Base-by-base conservation (phyloP, 2,113 vertebrate genomes). In the Parotia lawesii region DNA sequence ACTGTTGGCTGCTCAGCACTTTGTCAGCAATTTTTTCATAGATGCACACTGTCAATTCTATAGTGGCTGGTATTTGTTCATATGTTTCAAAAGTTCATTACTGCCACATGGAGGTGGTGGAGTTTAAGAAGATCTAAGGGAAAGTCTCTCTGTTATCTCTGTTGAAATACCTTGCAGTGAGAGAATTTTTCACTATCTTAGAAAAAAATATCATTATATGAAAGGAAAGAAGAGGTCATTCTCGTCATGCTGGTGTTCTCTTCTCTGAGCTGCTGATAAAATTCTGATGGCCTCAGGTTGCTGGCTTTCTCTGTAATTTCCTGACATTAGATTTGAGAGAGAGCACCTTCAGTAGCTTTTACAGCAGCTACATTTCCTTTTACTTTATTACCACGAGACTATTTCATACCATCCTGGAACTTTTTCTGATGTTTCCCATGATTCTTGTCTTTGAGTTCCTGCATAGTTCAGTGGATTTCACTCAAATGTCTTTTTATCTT, bases 191-290 rank as follows among this genome's bases (percentile, higher is more conserved):
- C 64, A 78, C 56, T 45, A 31, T 48, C 31, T 47, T 71, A 66
- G 72, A 57, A 93, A 83, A 87, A 91, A 95, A 66, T 64, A 62
- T 71, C 64, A 93, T 79, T 87, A 64, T 56, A 89, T 66, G 28
- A 94, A 95, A 95, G 54, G 87, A 89, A 95, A 87, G 73, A 90
- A 71, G 57, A 72, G 54, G 82, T 88, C n/a, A 84, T 95, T 89
- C 24, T 96, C 95, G 60, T 95, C 71, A 66, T 92, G 84, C 61
- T 84, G 57, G 29, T 93, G 69, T 70, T 93, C 67, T 65, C 18
- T 80, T 86, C 38, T 45, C 42, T 44, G 61, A 75, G 50, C 17
- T 83, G 38, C 73, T 93, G 89, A 85, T 95, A 84, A 80, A 95
- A 87, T 84, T 89, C 75, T 50, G 61, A 87, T 92, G 5, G 0